Percentiles rank a stretch among this genome's conserved stretches.
phyloP scores from a whole-genome alignment of 1,140 invertebrate genomes.

The Diorhabda elongata region DNA sequence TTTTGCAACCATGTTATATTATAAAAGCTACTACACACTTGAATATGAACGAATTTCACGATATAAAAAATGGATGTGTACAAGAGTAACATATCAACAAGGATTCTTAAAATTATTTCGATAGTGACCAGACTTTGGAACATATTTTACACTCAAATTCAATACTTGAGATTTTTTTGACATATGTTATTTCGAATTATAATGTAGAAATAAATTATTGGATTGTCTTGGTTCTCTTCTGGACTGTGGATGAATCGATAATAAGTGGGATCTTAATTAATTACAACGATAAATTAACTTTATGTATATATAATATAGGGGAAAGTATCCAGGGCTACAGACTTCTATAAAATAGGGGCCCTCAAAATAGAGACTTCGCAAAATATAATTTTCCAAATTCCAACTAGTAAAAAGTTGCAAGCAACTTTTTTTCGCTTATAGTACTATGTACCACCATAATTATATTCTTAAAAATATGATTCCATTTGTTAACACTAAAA shows the following conservation, averaged over 20 bases:
- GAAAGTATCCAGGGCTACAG: not conserved
- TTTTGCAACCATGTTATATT: slow-evolving; percentile 14
- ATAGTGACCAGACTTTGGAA: not conserved
- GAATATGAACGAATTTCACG: slow-evolving; percentile 1
- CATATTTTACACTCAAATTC: not conserved
- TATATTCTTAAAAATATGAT: too few relatives aligned
- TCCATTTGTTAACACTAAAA: too few relatives aligned
- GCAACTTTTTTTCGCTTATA: too few relatives aligned
- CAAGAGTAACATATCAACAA: not conserved
- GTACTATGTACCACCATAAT: too few relatives aligned
- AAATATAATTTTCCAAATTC: not conserved
- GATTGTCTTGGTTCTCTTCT: too few relatives aligned
- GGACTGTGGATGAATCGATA: too few relatives aligned
- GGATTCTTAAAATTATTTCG: not conserved
- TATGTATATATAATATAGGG: not conserved
- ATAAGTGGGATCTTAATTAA: too few relatives aligned
- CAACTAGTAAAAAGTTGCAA: not conserved
- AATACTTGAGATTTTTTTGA: not conserved
- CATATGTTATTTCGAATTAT: not conserved
- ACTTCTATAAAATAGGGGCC: not conserved
- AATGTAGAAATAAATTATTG: too few relatives aligned
- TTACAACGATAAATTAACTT: not conserved
- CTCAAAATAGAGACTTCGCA: not conserved
- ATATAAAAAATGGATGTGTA: slow-evolving; percentile 5
- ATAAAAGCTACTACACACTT: not conserved